These are phyloP conservation scores for Semicossyphus pulcher DNA, from an alignment of 2,113 vertebrate genomes.

Conservation along the genomic window DNA sequence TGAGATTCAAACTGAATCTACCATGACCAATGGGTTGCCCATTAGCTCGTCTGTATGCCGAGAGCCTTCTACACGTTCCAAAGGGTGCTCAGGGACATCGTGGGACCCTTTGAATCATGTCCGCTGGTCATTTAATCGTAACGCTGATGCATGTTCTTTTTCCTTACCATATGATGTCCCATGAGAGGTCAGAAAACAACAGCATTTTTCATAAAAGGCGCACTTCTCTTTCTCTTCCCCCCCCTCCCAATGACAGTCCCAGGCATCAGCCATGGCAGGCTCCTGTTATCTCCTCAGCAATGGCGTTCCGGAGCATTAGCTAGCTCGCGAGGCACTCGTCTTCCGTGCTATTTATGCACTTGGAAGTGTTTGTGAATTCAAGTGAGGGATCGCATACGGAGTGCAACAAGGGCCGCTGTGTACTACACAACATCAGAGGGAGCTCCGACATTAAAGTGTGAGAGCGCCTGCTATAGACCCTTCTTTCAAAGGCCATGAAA, in stretches of 20 bases:
- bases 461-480: constrained; percentile 78
- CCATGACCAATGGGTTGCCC: constrained; percentile 81
- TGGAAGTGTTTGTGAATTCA: constrained; percentile 87
- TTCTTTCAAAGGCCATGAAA: constrained; percentile 87
- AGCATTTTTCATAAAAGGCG: constrained; percentile 68
- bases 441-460: constrained; percentile 82
- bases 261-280: constrained; percentile 73
- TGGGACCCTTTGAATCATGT: constrained; percentile 73
- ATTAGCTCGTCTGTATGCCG: constrained; percentile 80
- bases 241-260: constrained; percentile 55
- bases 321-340: constrained; percentile 76
- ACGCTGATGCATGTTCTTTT: constrained; percentile 75
- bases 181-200: constrained; percentile 76
- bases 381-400: constrained; percentile 81
- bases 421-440: constrained; percentile 86
- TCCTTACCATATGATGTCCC: constrained; percentile 73
- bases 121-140: constrained; percentile 79
- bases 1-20: constrained; percentile 80
- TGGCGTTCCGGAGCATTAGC: constrained; percentile 81
- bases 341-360: constrained; percentile 83
- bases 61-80: constrained; percentile 74
- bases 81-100: constrained; percentile 72
- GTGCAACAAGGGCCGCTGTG: constrained; percentile 84
- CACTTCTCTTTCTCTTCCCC: constrained; percentile 8
- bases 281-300: constrained; percentile 79